Conservation (phyloP, 2,797 vertebrate genomes). For the Microctenopoma lineatum region DNA sequence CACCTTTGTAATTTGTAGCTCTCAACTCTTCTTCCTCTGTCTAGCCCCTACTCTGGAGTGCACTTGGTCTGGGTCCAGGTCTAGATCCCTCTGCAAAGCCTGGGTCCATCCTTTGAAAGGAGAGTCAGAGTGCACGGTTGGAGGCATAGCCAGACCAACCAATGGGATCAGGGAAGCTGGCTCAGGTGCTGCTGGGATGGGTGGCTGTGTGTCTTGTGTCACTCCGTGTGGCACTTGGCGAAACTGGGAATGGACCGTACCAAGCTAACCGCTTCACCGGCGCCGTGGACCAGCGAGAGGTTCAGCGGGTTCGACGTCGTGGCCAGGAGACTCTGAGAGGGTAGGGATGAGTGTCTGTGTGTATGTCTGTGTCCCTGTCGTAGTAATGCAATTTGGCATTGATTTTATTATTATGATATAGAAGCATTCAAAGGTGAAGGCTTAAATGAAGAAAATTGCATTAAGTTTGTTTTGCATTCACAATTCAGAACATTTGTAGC, state of each 20-base stretch:
- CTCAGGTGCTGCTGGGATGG: constrained; percentile 89
- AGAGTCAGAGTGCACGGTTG: constrained; percentile 35
- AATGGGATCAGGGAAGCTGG: constrained; percentile 85
- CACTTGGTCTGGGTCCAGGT: constrained; percentile 67
- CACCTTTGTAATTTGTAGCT: constrained; percentile 14
- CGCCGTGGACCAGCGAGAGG: constrained; percentile 84
- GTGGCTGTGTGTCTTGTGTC: constrained; percentile 74
- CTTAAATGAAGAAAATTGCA: neutral
- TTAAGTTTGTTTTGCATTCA: constrained; percentile 22
- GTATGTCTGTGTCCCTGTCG: constrained; percentile 27
- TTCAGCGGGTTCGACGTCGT: constrained; percentile 88
- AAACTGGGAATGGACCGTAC: constrained; percentile 80
- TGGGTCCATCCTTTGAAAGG: constrained; percentile 53
- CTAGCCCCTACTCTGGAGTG: constrained; percentile 73
- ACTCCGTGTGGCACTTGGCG: constrained; percentile 68
- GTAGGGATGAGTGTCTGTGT: constrained; percentile 75
- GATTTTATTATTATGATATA: neutral
- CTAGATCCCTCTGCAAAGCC: constrained; percentile 55
- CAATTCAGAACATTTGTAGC: constrained; percentile 37
- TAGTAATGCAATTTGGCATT: neutral
- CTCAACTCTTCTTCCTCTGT: constrained; percentile 42
- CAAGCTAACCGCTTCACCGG: constrained; percentile 84
- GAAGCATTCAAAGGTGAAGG: neutral
- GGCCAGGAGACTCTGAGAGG: constrained; percentile 92
- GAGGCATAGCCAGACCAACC: constrained; percentile 70